Conservation (phyloP, 2,797 vertebrate genomes). For the Presbytis comata region DNA sequence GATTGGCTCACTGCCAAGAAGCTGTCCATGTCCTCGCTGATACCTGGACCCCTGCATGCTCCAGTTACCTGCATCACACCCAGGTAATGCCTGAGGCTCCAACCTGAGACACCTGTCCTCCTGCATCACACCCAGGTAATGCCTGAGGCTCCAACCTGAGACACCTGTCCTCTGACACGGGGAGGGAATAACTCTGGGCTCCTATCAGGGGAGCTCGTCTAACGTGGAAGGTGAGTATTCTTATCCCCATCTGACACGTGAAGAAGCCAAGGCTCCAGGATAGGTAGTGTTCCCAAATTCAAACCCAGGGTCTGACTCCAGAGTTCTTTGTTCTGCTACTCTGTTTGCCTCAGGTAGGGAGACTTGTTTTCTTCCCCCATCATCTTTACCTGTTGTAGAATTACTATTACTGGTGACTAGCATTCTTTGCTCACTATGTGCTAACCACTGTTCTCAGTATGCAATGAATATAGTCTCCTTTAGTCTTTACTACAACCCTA, state of each 20-base stretch:
- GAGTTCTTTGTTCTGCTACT: not conserved
- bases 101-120: not conserved
- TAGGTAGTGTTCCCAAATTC: not conserved
- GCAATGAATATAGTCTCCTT: not conserved
- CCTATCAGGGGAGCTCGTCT: not conserved
- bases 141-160: not conserved
- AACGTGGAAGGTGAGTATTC: not conserved
- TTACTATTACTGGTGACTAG: not conserved
- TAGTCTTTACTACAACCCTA: not conserved
- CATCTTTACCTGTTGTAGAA: not conserved
- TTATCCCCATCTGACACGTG: not conserved
- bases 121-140: not conserved
- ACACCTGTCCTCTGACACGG: not conserved
- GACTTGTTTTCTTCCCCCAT: not conserved
- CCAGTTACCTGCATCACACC: not conserved
- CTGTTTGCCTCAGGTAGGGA: not conserved
- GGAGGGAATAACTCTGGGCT: not conserved
- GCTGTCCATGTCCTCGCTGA: rapidly evolving
- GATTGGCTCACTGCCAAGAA: not conserved
- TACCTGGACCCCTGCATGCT: rapidly evolving
- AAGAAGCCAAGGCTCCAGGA: not conserved
- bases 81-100: not conserved
- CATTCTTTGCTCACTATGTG: not conserved
- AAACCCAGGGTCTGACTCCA: not conserved
- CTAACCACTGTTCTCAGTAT: not conserved